phyloP scores from a whole-genome alignment of 1,140 invertebrate species.

The Metopolophium dirhodum region DNA sequence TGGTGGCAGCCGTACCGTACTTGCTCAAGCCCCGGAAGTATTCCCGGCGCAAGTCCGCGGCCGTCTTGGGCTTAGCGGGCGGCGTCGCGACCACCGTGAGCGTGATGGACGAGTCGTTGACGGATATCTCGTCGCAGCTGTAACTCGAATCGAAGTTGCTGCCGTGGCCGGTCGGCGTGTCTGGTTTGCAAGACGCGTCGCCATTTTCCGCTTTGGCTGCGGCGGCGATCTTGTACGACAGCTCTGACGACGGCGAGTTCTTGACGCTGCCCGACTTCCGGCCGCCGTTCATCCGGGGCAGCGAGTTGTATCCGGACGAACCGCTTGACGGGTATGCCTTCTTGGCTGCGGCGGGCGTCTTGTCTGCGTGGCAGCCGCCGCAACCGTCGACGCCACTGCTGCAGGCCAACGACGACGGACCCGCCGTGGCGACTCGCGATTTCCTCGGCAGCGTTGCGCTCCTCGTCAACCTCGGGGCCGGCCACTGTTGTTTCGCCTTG shows the following conservation, averaged over 20 bases:
- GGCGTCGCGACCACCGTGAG: background rate
- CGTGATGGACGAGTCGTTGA: constrained; percentile 41
- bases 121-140: constrained; percentile 55
- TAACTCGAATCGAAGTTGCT: constrained; percentile 53
- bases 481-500: constrained; percentile 45
- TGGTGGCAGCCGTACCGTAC: background rate
- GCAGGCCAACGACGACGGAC: constrained; percentile 50
- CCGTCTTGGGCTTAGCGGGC: constrained; percentile 4
- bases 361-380: background rate
- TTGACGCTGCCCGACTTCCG: constrained; percentile 18
- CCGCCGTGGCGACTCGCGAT: constrained; percentile 35
- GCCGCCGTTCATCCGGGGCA: constrained; percentile 60
- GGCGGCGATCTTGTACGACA: constrained; percentile 32
- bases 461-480: constrained; percentile 41
- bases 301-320: constrained; percentile 61
- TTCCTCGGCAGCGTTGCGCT: constrained; percentile 58
- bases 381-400: background rate
- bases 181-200: background rate
- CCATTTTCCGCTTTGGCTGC: background rate
- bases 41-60: constrained; percentile 45
- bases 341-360: constrained; percentile 45
- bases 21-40: constrained; percentile 39
- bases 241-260: constrained; percentile 38
- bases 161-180: background rate
- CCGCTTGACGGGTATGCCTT: constrained; percentile 60